Conservation (phyloP, 2,888 invertebrate species). For the Mylabris sibirica region DNA sequence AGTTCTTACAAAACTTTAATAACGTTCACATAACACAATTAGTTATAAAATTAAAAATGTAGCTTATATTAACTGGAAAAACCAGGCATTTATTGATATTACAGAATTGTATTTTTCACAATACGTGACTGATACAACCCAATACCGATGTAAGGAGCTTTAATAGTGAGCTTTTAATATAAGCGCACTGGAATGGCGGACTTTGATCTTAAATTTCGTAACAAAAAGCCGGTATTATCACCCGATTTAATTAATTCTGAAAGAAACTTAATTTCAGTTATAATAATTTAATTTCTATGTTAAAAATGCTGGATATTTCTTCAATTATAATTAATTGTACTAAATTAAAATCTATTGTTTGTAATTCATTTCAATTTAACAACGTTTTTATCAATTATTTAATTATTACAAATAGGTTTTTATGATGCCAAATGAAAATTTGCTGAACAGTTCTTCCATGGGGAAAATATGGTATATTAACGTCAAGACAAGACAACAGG, state of each 20-base stretch:
- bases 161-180: not conserved
- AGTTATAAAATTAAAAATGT: not conserved
- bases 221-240: not conserved
- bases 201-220: not conserved
- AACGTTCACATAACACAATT: not conserved
- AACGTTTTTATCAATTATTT: not conserved
- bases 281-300: no score
- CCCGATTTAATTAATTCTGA: not conserved
- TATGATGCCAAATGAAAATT: not conserved
- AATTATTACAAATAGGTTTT: not conserved
- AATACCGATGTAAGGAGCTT: not conserved
- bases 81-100: no score
- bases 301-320: no score
- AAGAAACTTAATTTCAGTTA: not conserved
- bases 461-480: not conserved
- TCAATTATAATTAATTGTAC: not conserved
- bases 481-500: constrained; percentile 18
- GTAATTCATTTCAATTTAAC: not conserved
- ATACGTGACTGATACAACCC: not conserved
- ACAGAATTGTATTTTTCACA: not conserved
- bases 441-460: not conserved
- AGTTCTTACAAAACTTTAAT: not conserved
- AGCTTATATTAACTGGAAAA: not conserved
- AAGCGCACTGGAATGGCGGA: not conserved
- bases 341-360: not conserved